A percentile compares a stretch with the other conserved stretches of the same genome.
Evolutionary conservation across 2,113 vertebrate species (phyloP).

Genomic region (Illadopsis cleaveri): DNA sequence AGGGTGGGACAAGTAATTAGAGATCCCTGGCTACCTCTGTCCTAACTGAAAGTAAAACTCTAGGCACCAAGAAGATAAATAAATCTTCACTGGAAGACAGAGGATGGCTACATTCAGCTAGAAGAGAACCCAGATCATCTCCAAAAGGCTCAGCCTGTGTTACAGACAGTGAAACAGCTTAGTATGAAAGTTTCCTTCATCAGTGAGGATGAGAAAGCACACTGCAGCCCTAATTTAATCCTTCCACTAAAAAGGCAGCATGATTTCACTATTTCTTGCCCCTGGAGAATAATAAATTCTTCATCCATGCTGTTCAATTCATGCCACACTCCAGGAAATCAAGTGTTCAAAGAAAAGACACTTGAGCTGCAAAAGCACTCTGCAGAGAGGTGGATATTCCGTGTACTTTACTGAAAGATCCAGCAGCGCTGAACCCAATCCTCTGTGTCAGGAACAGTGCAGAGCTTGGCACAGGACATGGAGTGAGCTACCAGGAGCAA

Average conservation of each 20-base stretch:
- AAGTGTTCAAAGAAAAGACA: slow-evolving; percentile 59
- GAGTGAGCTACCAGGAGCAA: slow-evolving; percentile 1
- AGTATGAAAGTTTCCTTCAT: slow-evolving; percentile 33
- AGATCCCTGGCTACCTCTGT: neutral
- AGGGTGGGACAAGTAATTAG: neutral
- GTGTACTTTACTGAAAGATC: slow-evolving; percentile 42
- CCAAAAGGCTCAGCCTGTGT: neutral
- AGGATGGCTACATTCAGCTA: neutral
- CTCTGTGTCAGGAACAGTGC: neutral
- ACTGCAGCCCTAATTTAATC: slow-evolving; percentile 44
- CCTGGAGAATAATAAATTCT: slow-evolving; percentile 61
- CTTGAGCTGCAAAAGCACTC: slow-evolving; percentile 59
- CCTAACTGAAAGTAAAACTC: neutral
- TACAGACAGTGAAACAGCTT: neutral
- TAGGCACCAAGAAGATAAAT: neutral
- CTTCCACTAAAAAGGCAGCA: slow-evolving; percentile 56
- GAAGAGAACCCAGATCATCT: neutral
- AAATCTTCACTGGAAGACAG: neutral
- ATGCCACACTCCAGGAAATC: slow-evolving; percentile 60
- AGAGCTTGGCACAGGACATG: neutral
- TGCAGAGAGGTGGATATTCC: slow-evolving; percentile 40
- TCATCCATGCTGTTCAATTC: slow-evolving; percentile 66
- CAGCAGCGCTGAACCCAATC: slow-evolving; percentile 25
- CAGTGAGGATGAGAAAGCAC: slow-evolving; percentile 42
- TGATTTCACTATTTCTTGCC: slow-evolving; percentile 54